Evolutionary conservation across 2,888 invertebrate species (phyloP).

Genomic region (Orthosia gothica): DNA sequence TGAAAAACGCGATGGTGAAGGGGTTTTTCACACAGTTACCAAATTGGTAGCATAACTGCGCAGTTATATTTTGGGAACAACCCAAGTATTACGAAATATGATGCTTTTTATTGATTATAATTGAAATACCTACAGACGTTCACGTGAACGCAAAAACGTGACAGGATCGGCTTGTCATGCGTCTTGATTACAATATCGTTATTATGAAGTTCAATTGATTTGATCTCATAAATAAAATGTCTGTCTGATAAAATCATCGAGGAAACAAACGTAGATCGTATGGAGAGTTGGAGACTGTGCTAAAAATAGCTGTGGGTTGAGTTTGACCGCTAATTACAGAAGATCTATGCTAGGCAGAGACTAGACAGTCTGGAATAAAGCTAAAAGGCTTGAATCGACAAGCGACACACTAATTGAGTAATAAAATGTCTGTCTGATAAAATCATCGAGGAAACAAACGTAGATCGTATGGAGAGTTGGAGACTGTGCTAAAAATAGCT

Average conservation of each 20-base stretch:
- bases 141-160: slow-evolving; percentile 46
- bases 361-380: no score
- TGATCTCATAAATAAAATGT: slow-evolving; percentile 47
- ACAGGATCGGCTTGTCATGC: slow-evolving; percentile 9
- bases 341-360: slow-evolving; percentile 3
- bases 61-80: slow-evolving; percentile 19
- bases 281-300: not conserved
- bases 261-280: slow-evolving; percentile 1
- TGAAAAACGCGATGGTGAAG: not conserved
- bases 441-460: slow-evolving; percentile 3
- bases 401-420: not conserved
- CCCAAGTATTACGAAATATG: slow-evolving; percentile 18
- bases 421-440: slow-evolving; percentile 38
- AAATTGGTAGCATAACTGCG: not conserved
- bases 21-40: not conserved
- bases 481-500: slow-evolving; percentile 11
- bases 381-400: no score
- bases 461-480: not conserved
- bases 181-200: slow-evolving; percentile 44
- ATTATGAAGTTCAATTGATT: slow-evolving; percentile 45
- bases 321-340: no score
- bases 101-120: slow-evolving; percentile 5
- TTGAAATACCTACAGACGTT: slow-evolving; percentile 1
- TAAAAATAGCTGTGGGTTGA: slow-evolving; percentile 9
- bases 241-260: slow-evolving; percentile 17